Base-by-base conservation (phyloP, 2,888 invertebrate species). In the Cerastis leucographa region DNA sequence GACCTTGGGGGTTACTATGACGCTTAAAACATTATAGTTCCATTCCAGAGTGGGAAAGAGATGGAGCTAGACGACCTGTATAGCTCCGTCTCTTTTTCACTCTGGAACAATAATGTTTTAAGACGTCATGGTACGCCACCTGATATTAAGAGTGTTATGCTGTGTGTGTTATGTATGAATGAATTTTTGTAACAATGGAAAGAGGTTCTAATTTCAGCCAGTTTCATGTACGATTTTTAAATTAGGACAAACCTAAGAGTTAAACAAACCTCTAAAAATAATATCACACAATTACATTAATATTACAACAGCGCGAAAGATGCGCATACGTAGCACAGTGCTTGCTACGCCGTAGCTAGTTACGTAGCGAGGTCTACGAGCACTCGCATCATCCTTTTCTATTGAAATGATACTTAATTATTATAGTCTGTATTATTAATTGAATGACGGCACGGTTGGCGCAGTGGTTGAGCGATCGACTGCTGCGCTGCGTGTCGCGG, bases 291-390 rank as follows among this genome's bases (percentile, higher is more conserved):
- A n/a, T n/a, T n/a, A 11, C 4, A n/a, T 22, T 22, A 9, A 51
- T 51, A 22, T 12, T 11, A 12, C n/a, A 54, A 54, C n/a, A n/a
- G 6, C 12, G n/a, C 22, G 3, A 51, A 29, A 14, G 22, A 29
- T 17, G n/a, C 46, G 25, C 0, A 2, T 3, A 22, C 25, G 78
- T 76, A 59, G 68, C 56, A 46, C 3, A 11, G 12, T 12, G 40
- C 4, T 17, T 7, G 68, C 68, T 76, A 76, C 76, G 78, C 12
- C 68, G 78, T 78, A 78, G 76, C 67, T 29, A 17, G 2, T 8
- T n/a, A 46, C 76, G 67, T 76, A 78, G 68, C 78, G 5, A 42
- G 46, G 56, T 42, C 56, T 68, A 78, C 56, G 68, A 59, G 29
- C 9, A 19, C 4, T 6, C 0, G 5, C n/a, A 25, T 6, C 8